Conservation (phyloP, 2,113 vertebrate species). For the Sigmodon hispidus region DNA sequence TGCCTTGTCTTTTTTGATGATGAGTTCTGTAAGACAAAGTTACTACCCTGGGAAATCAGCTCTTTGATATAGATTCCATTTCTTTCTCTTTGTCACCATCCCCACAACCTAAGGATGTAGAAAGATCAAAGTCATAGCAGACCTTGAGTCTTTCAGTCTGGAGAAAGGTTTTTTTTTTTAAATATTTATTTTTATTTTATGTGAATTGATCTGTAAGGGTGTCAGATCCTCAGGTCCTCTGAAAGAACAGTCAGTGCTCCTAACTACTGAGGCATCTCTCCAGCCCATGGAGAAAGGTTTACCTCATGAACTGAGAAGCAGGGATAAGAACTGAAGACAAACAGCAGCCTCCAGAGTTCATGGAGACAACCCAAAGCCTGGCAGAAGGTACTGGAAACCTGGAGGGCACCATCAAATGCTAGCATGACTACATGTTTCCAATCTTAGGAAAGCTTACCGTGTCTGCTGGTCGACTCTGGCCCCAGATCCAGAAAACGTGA, state of each 20-base stretch:
- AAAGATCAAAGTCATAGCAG: slow-evolving; percentile 26
- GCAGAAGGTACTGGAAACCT: not conserved
- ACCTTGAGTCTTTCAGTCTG: not conserved
- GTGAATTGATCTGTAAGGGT: too few species aligned
- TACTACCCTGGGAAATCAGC: not conserved
- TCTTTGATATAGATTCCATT: slow-evolving; percentile 33
- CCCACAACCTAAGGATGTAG: not conserved
- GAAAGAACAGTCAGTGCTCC: too few species aligned
- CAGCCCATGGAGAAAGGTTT: slow-evolving; percentile 5
- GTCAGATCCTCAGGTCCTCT: too few species aligned
- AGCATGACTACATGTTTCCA: not conserved
- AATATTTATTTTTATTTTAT: too few species aligned
- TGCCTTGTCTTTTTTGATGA: not conserved
- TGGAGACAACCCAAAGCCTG: not conserved
- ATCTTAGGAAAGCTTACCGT: too few species aligned
- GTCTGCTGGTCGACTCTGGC: not conserved
- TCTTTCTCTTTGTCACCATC: not conserved
- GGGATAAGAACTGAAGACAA: not conserved
- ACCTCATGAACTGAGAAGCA: not conserved
- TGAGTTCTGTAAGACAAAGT: not conserved
- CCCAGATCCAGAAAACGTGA: not conserved
- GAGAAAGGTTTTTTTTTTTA: slow-evolving; percentile 22
- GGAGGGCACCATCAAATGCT: not conserved
- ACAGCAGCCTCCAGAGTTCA: not conserved
- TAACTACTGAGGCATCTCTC: too few species aligned